Evolutionary conservation across 2,113 vertebrate species (phyloP).

Genomic region (Tylochromis polylepis): DNA sequence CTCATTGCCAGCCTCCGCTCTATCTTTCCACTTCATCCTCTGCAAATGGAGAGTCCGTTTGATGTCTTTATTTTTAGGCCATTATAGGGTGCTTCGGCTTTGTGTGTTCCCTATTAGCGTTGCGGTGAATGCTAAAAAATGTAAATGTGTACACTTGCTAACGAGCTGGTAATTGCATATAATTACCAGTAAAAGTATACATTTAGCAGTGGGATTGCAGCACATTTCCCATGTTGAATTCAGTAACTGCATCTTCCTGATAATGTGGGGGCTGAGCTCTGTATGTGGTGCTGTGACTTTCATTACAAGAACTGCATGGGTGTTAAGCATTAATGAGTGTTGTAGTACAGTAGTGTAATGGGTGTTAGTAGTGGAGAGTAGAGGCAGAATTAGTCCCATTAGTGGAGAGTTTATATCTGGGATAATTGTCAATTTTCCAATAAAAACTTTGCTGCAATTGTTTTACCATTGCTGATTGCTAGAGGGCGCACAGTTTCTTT

Average conservation of each 20-base stretch:
- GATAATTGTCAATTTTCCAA: constrained; percentile 16
- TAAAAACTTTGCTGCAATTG: constrained; percentile 17
- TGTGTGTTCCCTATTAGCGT: constrained; percentile 28
- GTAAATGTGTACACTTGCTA: constrained; percentile 18
- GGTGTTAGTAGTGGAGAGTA: not conserved
- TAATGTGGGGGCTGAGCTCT: constrained; percentile 19
- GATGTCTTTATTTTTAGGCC: constrained; percentile 59
- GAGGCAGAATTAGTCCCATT: constrained; percentile 39
- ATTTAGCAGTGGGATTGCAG: constrained; percentile 36
- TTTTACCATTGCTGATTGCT: not conserved
- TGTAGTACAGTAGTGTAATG: constrained; percentile 30
- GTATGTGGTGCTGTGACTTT: constrained; percentile 27
- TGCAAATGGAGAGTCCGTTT: constrained; percentile 44
- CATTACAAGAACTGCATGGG: constrained; percentile 49
- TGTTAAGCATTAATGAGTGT: constrained; percentile 58
- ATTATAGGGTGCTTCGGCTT: constrained; percentile 17
- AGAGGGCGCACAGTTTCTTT: constrained; percentile 8
- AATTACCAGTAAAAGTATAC: constrained; percentile 53
- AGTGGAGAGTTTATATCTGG: not conserved
- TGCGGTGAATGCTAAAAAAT: constrained; percentile 5
- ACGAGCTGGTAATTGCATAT: constrained; percentile 45
- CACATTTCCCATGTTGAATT: constrained; percentile 15
- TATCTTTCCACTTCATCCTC: constrained; percentile 40
- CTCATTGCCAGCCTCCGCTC: constrained; percentile 21
- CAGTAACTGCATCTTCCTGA: constrained; percentile 7